Evolutionary conservation across 2,113 vertebrate genomes (phyloP).

Genomic region (Hippocampus barbouri): DNA sequence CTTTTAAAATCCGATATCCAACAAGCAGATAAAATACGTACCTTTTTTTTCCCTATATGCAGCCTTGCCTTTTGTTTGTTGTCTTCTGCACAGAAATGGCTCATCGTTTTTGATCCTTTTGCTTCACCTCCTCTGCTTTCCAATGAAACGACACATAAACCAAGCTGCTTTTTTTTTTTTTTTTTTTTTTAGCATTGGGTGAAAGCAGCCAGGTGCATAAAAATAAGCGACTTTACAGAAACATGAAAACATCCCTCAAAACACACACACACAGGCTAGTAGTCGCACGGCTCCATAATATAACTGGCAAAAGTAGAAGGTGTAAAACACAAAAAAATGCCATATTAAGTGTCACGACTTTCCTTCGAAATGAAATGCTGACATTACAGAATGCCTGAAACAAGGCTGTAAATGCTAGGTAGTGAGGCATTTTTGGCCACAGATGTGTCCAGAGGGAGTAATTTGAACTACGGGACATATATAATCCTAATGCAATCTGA

Average conservation of each 20-base stretch:
- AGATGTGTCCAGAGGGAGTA: not conserved
- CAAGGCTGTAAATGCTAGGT: not conserved
- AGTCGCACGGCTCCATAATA: not conserved
- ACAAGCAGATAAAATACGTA: too few relatives aligned
- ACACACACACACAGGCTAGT: not conserved
- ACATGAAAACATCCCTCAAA: not conserved
- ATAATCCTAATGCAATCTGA: not conserved
- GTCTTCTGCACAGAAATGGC: too few relatives aligned
- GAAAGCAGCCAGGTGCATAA: not conserved
- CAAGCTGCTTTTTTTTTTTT: not conserved
- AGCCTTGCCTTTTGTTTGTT: too few relatives aligned
- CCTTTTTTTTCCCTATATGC: too few relatives aligned
- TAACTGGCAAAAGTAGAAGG: not conserved
- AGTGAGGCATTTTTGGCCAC: not conserved
- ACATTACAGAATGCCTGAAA: not conserved
- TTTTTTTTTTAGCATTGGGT: not conserved
- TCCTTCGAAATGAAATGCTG: not conserved
- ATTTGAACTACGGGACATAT: not conserved
- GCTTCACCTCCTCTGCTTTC: not conserved
- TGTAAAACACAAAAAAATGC: too few relatives aligned
- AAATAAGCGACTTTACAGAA: not conserved
- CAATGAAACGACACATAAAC: not conserved
- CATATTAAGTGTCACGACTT: not conserved
- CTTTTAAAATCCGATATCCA: too few relatives aligned
- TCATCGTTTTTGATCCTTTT: not conserved